These are phyloP conservation scores for Ashinkailepas kermadecensis DNA, from an alignment of 2,888 invertebrate genomes.

Conservation along the genomic window DNA sequence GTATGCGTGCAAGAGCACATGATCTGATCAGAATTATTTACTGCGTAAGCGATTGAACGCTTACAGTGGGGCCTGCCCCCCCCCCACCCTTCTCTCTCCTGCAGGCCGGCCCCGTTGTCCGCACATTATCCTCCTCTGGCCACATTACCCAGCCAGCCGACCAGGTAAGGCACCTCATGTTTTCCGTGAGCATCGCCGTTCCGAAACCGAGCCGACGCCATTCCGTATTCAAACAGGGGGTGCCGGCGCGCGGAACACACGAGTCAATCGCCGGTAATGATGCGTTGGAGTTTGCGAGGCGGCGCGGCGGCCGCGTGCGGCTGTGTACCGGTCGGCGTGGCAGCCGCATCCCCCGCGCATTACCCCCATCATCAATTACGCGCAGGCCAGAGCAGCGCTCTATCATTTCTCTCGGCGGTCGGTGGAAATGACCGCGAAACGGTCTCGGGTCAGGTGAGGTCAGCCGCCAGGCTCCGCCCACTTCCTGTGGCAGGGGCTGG, in stretches of 20 bases:
- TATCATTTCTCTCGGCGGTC: conserved; percentile 6
- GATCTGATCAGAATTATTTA: too few species aligned
- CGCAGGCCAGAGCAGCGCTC: neutral
- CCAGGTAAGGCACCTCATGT: neutral
- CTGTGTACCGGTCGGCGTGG: neutral
- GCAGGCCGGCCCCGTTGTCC: too few species aligned
- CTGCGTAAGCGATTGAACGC: too few species aligned
- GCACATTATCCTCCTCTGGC: too few species aligned
- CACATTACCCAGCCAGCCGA: neutral
- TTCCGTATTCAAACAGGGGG: conserved; percentile 22
- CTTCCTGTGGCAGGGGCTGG: neutral
- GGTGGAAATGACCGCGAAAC: neutral
- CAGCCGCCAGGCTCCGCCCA: neutral
- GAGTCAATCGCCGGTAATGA: conserved; percentile 16
- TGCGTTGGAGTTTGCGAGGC: neutral
- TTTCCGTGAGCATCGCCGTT: neutral
- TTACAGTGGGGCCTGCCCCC: too few species aligned
- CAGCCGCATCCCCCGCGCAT: conserved; percentile 2
- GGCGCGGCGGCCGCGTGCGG: neutral
- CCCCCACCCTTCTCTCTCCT: too few species aligned
- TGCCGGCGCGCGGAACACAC: neutral
- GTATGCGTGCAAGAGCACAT: too few species aligned
- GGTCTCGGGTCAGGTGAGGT: neutral
- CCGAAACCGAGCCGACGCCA: neutral
- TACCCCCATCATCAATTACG: conserved; percentile 20